These are phyloP conservation scores for Heliconius erato DNA, from an alignment of 2,888 invertebrate species.

Conservation along the genomic window DNA sequence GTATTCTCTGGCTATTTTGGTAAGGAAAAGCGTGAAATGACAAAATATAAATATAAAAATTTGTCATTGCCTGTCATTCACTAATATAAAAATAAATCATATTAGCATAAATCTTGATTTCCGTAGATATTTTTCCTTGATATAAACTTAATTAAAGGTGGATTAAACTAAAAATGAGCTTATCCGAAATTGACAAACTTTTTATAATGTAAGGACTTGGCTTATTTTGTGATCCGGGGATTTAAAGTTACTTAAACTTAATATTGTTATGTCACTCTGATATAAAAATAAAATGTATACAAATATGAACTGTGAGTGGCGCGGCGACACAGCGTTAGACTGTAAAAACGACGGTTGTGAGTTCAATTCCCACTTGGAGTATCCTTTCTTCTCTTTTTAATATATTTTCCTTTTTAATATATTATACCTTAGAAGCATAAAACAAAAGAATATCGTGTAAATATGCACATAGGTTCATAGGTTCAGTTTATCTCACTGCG, in stretches of 20 bases:
- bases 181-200: constrained; percentile 5
- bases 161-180: constrained; percentile 22
- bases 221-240: neutral
- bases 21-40: too few species aligned
- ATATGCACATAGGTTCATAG: too few species aligned
- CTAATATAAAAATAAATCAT: neutral
- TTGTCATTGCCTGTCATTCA: neutral
- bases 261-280: too few species aligned
- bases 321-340: too few species aligned
- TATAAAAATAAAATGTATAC: neutral
- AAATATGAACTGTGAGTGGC: neutral
- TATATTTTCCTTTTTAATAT: too few species aligned
- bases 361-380: too few species aligned
- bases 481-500: too few species aligned
- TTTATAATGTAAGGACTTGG: neutral
- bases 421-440: too few species aligned
- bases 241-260: neutral
- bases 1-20: too few species aligned
- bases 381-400: too few species aligned
- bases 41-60: neutral
- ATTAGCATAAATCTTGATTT: neutral
- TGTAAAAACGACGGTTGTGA: too few species aligned
- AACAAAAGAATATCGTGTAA: too few species aligned
- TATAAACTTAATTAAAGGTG: constrained; percentile 12
- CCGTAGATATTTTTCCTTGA: neutral